A percentile compares a stretch with the other conserved stretches of the same genome.
phyloP scores from a whole-genome alignment of 2,797 vertebrate species.

The Falco rusticolus region DNA sequence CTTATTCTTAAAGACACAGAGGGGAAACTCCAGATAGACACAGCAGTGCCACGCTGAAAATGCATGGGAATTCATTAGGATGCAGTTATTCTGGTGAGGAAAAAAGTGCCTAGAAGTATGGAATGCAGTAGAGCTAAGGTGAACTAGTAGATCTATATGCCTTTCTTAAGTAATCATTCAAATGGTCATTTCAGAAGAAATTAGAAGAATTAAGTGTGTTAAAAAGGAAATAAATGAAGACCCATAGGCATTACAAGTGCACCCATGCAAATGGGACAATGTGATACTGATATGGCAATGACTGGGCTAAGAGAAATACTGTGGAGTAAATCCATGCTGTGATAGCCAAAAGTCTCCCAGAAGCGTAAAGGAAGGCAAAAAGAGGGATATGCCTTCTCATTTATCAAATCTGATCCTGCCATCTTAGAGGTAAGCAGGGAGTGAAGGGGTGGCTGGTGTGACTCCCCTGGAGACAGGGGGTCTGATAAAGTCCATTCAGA shows the following conservation, averaged over 20 bases:
- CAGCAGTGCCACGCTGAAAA: neutral
- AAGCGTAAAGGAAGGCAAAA: neutral
- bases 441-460: neutral
- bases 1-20: neutral
- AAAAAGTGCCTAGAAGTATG: neutral
- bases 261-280: neutral
- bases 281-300: neutral
- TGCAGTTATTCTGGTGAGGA: neutral
- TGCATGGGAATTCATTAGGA: neutral
- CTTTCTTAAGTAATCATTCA: neutral
- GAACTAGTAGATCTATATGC: neutral
- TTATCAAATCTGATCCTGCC: neutral
- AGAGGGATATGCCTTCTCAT: fast-evolving
- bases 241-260: fast-evolving
- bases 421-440: neutral
- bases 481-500: neutral
- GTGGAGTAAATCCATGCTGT: neutral
- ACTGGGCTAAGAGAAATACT: neutral
- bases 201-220: neutral
- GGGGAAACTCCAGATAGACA: neutral
- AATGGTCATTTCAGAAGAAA: neutral
- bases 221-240: neutral
- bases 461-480: fast-evolving
- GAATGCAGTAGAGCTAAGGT: neutral
- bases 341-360: neutral